Conservation (phyloP, 2,113 vertebrate genomes). For the Tetrao urogallus region DNA sequence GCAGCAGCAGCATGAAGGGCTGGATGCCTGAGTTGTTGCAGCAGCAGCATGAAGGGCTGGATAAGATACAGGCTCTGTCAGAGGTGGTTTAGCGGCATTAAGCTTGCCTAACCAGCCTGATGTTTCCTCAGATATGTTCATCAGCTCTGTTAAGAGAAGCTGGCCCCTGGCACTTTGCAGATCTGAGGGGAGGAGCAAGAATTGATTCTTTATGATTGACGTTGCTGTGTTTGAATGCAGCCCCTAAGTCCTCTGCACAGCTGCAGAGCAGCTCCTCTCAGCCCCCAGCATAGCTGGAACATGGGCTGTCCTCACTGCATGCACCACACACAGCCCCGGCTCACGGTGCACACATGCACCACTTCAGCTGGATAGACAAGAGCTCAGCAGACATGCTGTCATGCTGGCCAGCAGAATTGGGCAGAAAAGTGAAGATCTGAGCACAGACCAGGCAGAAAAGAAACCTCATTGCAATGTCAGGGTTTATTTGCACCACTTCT, state of each 20-base stretch:
- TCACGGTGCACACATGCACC: background rate
- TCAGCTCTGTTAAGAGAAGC: constrained; percentile 17
- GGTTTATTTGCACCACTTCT: background rate
- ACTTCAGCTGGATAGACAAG: background rate
- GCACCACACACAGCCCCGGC: background rate
- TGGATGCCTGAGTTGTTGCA: background rate
- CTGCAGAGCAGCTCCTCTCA: background rate
- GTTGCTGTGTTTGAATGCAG: background rate
- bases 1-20: background rate
- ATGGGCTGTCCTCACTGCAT: background rate
- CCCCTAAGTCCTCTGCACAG: background rate
- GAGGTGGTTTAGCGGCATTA: background rate
- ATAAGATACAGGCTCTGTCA: constrained; percentile 7
- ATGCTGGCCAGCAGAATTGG: background rate
- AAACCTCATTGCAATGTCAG: background rate
- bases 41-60: background rate
- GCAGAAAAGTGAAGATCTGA: background rate
- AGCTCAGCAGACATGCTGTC: background rate
- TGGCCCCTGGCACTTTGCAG: background rate
- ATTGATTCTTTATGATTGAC: constrained; percentile 28
- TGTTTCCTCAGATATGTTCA: constrained; percentile 18
- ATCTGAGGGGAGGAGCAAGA: constrained; percentile 13
- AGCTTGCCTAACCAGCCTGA: background rate
- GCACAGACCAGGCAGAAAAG: background rate
- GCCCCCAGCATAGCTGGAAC: background rate